phyloP scores from a whole-genome alignment of 2,113 vertebrate species.

The Dipodomys merriami region DNA sequence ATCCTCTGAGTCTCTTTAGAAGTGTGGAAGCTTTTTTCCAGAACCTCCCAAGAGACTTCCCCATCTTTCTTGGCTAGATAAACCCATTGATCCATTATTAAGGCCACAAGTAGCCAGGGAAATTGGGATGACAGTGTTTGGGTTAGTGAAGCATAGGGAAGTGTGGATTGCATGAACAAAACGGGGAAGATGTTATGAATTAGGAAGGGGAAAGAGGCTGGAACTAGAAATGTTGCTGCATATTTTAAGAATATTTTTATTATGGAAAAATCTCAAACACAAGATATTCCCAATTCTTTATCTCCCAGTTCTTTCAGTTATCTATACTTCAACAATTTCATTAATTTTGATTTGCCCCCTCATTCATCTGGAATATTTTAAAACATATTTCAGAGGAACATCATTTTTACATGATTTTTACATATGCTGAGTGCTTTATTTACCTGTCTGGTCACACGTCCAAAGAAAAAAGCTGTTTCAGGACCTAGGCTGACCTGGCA shows the following conservation, averaged over 20 bases:
- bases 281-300: neutral
- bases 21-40: neutral
- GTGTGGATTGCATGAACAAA: neutral
- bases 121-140: neutral
- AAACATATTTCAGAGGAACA: neutral
- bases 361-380: neutral
- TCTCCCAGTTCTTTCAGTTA: neutral
- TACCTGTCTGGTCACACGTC: neutral
- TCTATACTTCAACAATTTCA: neutral
- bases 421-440: neutral
- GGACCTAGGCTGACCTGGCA: neutral
- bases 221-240: conserved; percentile 17
- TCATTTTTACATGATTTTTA: neutral
- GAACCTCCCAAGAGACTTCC: neutral
- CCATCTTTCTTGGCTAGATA: neutral
- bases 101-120: neutral
- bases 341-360: neutral
- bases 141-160: neutral
- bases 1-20: neutral
- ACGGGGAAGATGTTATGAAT: neutral
- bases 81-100: neutral
- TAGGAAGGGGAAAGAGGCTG: neutral
- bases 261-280: neutral
- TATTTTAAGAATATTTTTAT: conserved; percentile 5
- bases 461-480: neutral